phyloP scores from a whole-genome alignment of 2,888 invertebrate species.

The Desoria tigrina region DNA sequence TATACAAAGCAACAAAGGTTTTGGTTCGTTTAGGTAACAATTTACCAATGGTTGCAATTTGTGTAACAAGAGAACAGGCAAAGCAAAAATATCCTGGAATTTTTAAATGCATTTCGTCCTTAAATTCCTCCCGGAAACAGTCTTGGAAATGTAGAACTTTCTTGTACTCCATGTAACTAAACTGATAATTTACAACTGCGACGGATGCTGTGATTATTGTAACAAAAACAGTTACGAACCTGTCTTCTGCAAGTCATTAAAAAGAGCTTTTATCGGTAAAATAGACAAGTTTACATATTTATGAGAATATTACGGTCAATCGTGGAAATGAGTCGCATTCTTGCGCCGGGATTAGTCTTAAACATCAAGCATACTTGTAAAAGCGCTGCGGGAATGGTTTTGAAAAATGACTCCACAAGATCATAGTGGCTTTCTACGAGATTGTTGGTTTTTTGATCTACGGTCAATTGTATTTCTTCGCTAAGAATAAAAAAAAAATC shows the following conservation, averaged over 20 bases:
- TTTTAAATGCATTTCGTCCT: slow-evolving; percentile 16
- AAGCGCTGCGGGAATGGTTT: slow-evolving; percentile 25
- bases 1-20: no score
- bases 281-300: no score
- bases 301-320: slow-evolving; percentile 26
- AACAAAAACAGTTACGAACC: slow-evolving; percentile 22
- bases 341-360: slow-evolving; percentile 8
- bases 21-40: no score
- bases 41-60: slow-evolving; percentile 22
- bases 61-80: background rate
- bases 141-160: no score
- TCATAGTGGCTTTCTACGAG: slow-evolving; percentile 29
- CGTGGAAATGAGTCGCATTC: slow-evolving; percentile 17
- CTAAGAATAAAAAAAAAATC: slow-evolving; percentile 7
- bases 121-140: slow-evolving; percentile 15
- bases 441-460: slow-evolving; percentile 20
- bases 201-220: no score
- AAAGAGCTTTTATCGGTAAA: no score
- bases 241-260: slow-evolving; percentile 15
- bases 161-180: slow-evolving; percentile 19
- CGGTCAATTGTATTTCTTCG: slow-evolving; percentile 18
- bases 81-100: slow-evolving; percentile 13
- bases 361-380: slow-evolving; percentile 31
- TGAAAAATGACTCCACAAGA: slow-evolving; percentile 25
- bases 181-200: slow-evolving; percentile 23